These are phyloP conservation scores for Hemicentrotus pulcherrimus DNA, from an alignment of 35 echinoderm and acorn worm genomes.

Conservation along the genomic window DNA sequence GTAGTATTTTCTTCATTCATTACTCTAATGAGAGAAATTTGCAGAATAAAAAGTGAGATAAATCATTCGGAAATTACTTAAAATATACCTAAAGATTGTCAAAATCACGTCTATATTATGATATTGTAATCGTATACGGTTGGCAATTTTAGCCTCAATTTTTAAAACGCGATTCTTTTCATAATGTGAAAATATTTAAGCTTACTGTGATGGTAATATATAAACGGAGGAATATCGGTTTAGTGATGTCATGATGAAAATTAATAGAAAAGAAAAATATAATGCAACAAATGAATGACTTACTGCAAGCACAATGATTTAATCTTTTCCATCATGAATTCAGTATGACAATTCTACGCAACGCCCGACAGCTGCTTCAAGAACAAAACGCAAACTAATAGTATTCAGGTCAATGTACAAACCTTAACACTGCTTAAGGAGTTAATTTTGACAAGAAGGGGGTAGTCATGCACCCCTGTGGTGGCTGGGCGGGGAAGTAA, in stretches of 20 bases:
- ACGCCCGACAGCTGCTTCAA: slow-evolving; percentile 6
- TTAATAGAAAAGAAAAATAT: background rate
- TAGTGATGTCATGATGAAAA: background rate
- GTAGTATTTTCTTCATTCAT: too few relatives aligned
- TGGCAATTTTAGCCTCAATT: too few relatives aligned
- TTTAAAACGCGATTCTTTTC: too few relatives aligned
- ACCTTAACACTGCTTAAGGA: background rate
- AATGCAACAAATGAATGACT: background rate
- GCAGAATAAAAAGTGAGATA: too few relatives aligned
- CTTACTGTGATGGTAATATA: too few relatives aligned
- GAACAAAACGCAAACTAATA: background rate
- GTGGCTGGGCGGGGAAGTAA: background rate
- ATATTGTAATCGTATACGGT: too few relatives aligned
- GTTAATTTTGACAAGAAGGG: background rate
- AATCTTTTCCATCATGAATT: background rate
- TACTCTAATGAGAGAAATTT: too few relatives aligned
- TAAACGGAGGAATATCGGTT: too few relatives aligned
- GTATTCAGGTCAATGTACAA: background rate
- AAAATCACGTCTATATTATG: too few relatives aligned
- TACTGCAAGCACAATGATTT: background rate
- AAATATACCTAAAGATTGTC: too few relatives aligned
- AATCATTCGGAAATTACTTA: too few relatives aligned
- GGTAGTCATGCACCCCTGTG: slow-evolving; percentile 6
- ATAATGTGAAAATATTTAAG: too few relatives aligned
- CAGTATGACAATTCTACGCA: background rate